Evolutionary conservation across 2,113 vertebrate species (phyloP).

Genomic region (Cyprinodon variegatus): DNA sequence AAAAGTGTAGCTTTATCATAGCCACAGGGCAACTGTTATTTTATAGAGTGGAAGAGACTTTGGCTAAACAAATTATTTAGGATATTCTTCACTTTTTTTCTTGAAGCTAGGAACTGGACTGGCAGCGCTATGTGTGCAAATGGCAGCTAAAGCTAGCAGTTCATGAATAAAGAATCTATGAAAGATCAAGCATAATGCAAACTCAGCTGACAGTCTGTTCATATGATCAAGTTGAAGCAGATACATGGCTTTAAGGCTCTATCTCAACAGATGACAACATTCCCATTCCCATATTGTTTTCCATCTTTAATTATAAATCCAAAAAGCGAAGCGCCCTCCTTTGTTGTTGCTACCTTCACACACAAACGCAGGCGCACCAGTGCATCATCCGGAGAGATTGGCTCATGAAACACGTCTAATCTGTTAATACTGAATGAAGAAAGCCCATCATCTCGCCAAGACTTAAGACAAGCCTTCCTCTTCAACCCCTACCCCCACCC

Average conservation of each 20-base stretch:
- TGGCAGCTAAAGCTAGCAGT: conserved; percentile 47
- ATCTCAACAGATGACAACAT: conserved; percentile 39
- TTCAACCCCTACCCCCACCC: not conserved
- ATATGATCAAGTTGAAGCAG: conserved; percentile 38
- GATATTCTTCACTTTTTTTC: not conserved
- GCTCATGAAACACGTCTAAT: conserved; percentile 75
- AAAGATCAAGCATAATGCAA: conserved; percentile 61
- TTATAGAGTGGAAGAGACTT: conserved; percentile 33
- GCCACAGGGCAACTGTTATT: conserved; percentile 45
- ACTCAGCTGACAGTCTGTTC: conserved; percentile 57
- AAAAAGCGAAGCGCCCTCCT: conserved; percentile 38
- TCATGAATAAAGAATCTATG: conserved; percentile 74
- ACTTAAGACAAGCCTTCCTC: conserved; percentile 57
- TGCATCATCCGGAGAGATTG: conserved; percentile 65
- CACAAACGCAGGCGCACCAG: conserved; percentile 14
- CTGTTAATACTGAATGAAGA: conserved; percentile 75
- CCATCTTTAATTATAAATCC: conserved; percentile 69
- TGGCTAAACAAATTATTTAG: conserved; percentile 45
- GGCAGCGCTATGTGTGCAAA: conserved; percentile 46
- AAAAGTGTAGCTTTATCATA: conserved; percentile 48
- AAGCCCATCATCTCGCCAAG: conserved; percentile 69
- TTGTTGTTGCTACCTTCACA: conserved; percentile 31
- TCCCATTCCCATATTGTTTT: conserved; percentile 61
- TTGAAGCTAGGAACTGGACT: conserved; percentile 17
- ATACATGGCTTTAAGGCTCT: conserved; percentile 31